Evolutionary conservation across 37 sponge, comb jelly and placozoan species (phyloP).

Genomic region (Diacarnus erythraeanus): DNA sequence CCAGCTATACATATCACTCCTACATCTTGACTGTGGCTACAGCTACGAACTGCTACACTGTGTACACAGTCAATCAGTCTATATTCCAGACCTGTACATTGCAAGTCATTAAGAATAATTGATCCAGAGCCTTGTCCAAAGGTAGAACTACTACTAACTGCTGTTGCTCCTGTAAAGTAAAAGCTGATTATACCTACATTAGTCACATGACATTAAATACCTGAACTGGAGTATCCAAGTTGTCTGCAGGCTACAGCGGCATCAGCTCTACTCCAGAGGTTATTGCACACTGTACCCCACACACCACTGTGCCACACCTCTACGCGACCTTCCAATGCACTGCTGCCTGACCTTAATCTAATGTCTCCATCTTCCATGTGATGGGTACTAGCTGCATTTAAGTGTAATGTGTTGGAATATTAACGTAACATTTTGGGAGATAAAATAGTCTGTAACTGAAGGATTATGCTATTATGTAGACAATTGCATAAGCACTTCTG

Average conservation of each 20-base stretch:
- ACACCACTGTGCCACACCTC: not conserved
- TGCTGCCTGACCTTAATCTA: not conserved
- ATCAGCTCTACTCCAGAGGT: not conserved
- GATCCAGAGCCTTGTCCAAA: constrained; percentile 1
- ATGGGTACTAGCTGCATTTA: no score
- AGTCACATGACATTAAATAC: not conserved
- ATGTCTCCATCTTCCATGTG: not conserved
- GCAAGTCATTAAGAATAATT: not conserved
- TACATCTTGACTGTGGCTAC: constrained; percentile 10
- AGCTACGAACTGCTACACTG: constrained; percentile 14
- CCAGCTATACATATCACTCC: constrained; percentile 35
- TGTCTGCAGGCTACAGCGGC: constrained; percentile 3
- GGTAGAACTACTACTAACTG: not conserved
- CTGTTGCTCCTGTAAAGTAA: not conserved
- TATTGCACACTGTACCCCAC: constrained; percentile 4
- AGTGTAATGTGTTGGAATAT: no score
- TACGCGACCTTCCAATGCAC: not conserved
- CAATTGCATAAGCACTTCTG: no score
- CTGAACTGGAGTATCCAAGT: not conserved
- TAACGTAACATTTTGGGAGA: no score
- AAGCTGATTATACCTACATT: not conserved
- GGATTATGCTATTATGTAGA: no score
- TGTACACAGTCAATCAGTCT: constrained; percentile 23
- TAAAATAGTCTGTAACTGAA: no score
- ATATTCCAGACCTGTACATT: constrained; percentile 14